Evolutionary conservation across 1,140 invertebrate genomes (phyloP).

Genomic region (Aricia agestis): DNA sequence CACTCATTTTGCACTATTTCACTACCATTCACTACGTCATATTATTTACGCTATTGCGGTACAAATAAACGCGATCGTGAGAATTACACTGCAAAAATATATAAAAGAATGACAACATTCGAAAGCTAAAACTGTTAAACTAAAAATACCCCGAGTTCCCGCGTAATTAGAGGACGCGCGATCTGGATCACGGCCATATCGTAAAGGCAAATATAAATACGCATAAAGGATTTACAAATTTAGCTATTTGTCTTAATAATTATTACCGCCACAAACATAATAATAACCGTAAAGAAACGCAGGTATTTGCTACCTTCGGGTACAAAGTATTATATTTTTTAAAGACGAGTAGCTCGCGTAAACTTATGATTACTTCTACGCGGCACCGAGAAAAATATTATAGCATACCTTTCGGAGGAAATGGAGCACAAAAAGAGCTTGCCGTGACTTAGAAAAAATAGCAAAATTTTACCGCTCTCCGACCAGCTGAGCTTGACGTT

Average conservation of each 20-base stretch:
- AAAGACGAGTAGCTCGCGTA: not conserved
- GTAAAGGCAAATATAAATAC: constrained; percentile 49
- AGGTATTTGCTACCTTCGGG: not conserved
- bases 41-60: constrained; percentile 24
- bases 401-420: constrained; percentile 67
- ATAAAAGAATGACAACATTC: constrained; percentile 26
- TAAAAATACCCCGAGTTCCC: constrained; percentile 71
- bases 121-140: constrained; percentile 46
- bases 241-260: constrained; percentile 14
- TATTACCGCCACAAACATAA: not conserved
- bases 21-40: constrained; percentile 15
- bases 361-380: constrained; percentile 9
- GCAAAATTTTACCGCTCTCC: constrained; percentile 71
- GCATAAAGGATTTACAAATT: constrained; percentile 28
- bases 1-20: constrained; percentile 59
- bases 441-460: constrained; percentile 63
- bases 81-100: constrained; percentile 16
- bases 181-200: constrained; percentile 73
- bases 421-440: constrained; percentile 66
- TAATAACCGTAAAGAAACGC: not conserved
- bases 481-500: constrained; percentile 72
- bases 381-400: constrained; percentile 39
- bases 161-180: constrained; percentile 65
- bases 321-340: not conserved
- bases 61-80: constrained; percentile 7